Conservation (phyloP, 1,140 invertebrate species). For the Heliconius melpomene region DNA sequence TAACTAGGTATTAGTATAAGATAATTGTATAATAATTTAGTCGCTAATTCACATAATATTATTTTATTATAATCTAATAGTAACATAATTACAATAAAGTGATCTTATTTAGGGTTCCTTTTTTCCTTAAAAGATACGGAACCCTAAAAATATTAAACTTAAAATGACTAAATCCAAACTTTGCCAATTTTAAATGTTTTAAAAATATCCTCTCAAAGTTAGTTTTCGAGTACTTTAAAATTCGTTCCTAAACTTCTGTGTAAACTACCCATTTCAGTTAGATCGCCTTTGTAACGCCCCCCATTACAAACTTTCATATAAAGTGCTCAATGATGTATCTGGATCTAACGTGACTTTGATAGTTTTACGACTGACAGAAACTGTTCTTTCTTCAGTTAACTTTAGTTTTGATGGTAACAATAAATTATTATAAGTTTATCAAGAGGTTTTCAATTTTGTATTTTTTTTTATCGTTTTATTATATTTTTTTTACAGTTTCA, state of each 20-base stretch:
- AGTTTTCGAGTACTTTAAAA: neutral
- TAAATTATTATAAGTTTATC: neutral
- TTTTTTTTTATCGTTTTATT: too few species aligned
- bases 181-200: neutral
- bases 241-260: neutral
- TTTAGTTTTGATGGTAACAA: neutral
- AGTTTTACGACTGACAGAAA: slow-evolving; percentile 9
- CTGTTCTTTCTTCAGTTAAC: neutral
- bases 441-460: neutral
- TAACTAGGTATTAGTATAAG: neutral
- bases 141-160: too few species aligned
- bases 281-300: neutral
- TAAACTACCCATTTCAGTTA: neutral
- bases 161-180: neutral
- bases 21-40: too few species aligned
- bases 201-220: neutral
- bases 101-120: too few species aligned
- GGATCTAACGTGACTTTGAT: slow-evolving; percentile 2
- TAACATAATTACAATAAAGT: too few species aligned
- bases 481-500: too few species aligned
- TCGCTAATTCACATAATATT: too few species aligned
- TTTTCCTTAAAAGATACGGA: too few species aligned
- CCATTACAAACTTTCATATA: slow-evolving; percentile 8
- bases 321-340: slow-evolving; percentile 2
- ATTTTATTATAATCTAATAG: too few species aligned